Conservation (phyloP, 1,140 invertebrate species). For the Calephelis virginiensis region DNA sequence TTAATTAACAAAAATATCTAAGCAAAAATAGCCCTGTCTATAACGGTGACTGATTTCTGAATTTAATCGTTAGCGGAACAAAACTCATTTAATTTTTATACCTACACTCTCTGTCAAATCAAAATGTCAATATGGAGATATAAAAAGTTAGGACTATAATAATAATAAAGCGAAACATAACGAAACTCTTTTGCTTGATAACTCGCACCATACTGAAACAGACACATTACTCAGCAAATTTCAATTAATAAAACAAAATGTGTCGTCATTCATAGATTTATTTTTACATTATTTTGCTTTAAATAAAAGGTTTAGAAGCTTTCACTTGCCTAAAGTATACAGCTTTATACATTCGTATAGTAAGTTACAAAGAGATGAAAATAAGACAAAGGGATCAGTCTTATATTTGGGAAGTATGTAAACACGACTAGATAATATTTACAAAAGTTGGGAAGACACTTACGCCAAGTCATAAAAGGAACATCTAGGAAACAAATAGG, state of each 20-base stretch:
- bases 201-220: too few relatives aligned
- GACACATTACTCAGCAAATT: background rate
- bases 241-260: constrained; percentile 44
- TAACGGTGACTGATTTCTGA: too few relatives aligned
- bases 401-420: constrained; percentile 77
- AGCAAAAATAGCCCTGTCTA: too few relatives aligned
- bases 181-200: too few relatives aligned
- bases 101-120: too few relatives aligned
- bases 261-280: constrained; percentile 58
- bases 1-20: too few relatives aligned
- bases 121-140: too few relatives aligned
- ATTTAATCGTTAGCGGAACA: too few relatives aligned
- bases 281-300: constrained; percentile 68
- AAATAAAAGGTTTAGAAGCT: constrained; percentile 66
- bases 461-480: constrained; percentile 62
- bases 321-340: constrained; percentile 59
- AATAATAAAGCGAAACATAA: too few relatives aligned
- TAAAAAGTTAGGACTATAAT: too few relatives aligned
- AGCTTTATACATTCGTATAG: constrained; percentile 56
- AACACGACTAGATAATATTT: constrained; percentile 70
- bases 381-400: constrained; percentile 77
- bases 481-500: constrained; percentile 58
- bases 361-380: constrained; percentile 67
- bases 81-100: too few relatives aligned
- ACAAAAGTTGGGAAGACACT: constrained; percentile 76